phyloP scores from a whole-genome alignment of 2,113 vertebrate genomes.

The Zosterops lateralis region DNA sequence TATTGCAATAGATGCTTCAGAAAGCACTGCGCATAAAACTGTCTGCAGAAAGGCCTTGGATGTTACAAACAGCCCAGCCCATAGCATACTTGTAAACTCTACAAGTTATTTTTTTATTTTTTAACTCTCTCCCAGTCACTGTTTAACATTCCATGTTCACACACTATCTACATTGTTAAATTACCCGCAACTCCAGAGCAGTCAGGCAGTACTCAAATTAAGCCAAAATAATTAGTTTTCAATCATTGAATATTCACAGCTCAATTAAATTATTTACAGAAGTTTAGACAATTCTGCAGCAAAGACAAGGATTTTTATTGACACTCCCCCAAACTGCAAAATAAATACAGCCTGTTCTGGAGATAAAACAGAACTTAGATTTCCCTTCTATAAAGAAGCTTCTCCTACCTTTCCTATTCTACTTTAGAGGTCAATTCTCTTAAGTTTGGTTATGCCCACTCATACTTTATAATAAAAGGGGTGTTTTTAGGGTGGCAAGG shows the following conservation, averaged over 20 bases:
- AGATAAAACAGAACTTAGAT: slow-evolving; percentile 60
- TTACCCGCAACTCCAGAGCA: slow-evolving; percentile 69
- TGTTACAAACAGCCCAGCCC: not conserved
- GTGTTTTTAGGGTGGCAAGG: not conserved
- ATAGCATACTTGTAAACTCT: not conserved
- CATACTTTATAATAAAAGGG: slow-evolving; percentile 11
- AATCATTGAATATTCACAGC: slow-evolving; percentile 78
- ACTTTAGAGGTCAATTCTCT: slow-evolving; percentile 28
- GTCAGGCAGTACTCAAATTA: slow-evolving; percentile 76
- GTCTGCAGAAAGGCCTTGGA: not conserved
- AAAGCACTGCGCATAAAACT: not conserved
- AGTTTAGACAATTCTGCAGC: slow-evolving; percentile 52
- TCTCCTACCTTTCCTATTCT: not conserved
- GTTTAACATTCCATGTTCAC: slow-evolving; percentile 71
- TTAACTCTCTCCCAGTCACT: slow-evolving; percentile 34
- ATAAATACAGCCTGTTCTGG: slow-evolving; percentile 52
- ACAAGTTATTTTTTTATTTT: slow-evolving; percentile 1
- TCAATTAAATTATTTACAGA: slow-evolving; percentile 80
- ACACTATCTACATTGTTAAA: slow-evolving; percentile 71
- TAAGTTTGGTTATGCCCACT: slow-evolving; percentile 35
- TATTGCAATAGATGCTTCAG: not conserved
- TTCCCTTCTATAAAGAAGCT: not conserved
- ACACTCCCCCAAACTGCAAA: slow-evolving; percentile 47
- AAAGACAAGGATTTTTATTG: slow-evolving; percentile 65
- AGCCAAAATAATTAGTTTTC: slow-evolving; percentile 77